phyloP scores from a whole-genome alignment of 1,140 invertebrate species.

The Drosophila littoralis region DNA sequence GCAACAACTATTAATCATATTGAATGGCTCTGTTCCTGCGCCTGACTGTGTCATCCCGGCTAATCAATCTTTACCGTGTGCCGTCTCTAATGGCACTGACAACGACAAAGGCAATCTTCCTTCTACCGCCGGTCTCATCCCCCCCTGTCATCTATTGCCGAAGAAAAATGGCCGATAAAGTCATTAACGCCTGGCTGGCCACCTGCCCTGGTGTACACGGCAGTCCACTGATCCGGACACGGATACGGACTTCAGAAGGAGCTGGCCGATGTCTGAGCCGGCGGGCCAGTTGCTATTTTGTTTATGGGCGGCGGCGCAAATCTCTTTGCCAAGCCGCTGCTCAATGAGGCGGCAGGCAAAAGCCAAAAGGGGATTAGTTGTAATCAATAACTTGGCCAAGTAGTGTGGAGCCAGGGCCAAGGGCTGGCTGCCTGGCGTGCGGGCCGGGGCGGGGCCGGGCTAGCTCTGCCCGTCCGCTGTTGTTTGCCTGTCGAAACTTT shows the following conservation, averaged over 20 bases:
- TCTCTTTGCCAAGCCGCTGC: slow-evolving; percentile 53
- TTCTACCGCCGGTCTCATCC: background rate
- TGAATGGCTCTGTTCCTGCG: slow-evolving; percentile 53
- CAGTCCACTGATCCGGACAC: slow-evolving; percentile 28
- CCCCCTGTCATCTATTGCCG: slow-evolving; percentile 13
- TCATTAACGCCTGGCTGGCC: slow-evolving; percentile 77
- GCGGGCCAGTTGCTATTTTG: slow-evolving; percentile 66
- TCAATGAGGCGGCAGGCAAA: slow-evolving; percentile 77
- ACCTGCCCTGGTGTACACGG: slow-evolving; percentile 48
- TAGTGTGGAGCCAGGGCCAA: slow-evolving; percentile 18
- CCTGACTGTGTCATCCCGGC: slow-evolving; percentile 56
- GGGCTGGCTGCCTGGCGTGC: too few relatives aligned
- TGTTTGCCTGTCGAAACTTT: slow-evolving; percentile 77
- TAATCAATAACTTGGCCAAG: slow-evolving; percentile 78
- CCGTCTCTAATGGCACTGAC: slow-evolving; percentile 43
- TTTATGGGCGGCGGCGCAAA: slow-evolving; percentile 70
- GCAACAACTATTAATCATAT: slow-evolving; percentile 80
- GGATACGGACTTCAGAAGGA: slow-evolving; percentile 22
- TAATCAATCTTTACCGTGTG: slow-evolving; percentile 72
- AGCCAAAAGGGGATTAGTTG: slow-evolving; percentile 81
- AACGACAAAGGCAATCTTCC: slow-evolving; percentile 65
- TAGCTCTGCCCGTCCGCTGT: slow-evolving; percentile 19
- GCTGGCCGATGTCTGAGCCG: slow-evolving; percentile 52
- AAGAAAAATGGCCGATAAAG: slow-evolving; percentile 79
- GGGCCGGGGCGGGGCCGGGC: too few relatives aligned